These are phyloP conservation scores for Acanthococcus lagerstroemiae DNA, from an alignment of 2,888 invertebrate genomes.

Conservation along the genomic window DNA sequence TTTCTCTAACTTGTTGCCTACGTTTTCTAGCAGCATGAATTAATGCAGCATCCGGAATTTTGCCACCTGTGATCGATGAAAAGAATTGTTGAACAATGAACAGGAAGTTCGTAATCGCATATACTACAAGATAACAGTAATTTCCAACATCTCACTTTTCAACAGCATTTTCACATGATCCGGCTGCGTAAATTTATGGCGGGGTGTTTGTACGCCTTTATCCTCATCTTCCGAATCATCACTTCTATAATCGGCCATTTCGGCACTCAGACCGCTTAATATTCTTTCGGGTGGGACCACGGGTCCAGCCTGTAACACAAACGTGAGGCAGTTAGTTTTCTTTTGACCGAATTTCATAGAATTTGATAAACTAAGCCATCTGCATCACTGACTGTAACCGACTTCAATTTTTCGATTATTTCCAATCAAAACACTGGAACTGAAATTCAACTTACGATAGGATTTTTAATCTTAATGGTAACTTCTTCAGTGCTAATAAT, in stretches of 20 bases:
- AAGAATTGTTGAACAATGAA: background rate
- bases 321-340: too few species aligned
- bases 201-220: constrained; percentile 38
- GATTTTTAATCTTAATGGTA: constrained; percentile 41
- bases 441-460: constrained; percentile 36
- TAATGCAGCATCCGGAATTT: constrained; percentile 93
- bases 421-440: too few species aligned
- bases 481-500: constrained; percentile 60
- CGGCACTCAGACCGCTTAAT: constrained; percentile 68
- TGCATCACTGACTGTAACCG: too few species aligned
- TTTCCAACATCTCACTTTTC: constrained; percentile 48
- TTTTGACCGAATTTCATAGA: too few species aligned
- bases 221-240: constrained; percentile 56
- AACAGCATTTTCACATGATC: constrained; percentile 70
- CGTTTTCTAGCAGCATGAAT: constrained; percentile 95
- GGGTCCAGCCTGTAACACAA: constrained; percentile 50
- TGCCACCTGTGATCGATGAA: constrained; percentile 50
- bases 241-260: constrained; percentile 63
- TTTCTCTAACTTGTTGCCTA: constrained; percentile 84
- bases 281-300: constrained; percentile 48
- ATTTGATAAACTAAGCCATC: too few species aligned
- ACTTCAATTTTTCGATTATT: too few species aligned
- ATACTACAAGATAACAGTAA: constrained; percentile 11
- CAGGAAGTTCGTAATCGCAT: background rate
- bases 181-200: constrained; percentile 51